Conservation (phyloP, 2,113 vertebrate species). For the Cyphomyrus plagiostoma region DNA sequence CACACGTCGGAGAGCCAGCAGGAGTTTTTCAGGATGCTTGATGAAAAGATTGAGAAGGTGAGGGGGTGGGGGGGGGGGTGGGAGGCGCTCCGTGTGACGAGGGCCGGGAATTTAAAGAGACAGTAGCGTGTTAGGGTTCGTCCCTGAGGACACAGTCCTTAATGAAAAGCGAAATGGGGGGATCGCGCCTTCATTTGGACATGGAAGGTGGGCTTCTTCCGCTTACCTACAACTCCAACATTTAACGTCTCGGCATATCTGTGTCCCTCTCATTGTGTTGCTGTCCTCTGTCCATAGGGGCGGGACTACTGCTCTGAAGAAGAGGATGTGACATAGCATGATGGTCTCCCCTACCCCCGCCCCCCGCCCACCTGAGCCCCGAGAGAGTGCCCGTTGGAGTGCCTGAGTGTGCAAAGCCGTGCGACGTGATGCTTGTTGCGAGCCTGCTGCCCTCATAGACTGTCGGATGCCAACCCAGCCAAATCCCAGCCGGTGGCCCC, state of each 20-base stretch:
- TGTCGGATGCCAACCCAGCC: background rate
- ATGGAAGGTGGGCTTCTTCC: slow-evolving; percentile 7
- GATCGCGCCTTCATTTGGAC: slow-evolving; percentile 7
- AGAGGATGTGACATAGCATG: slow-evolving; percentile 85
- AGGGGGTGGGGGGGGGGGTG: slow-evolving; percentile 33
- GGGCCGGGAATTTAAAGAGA: slow-evolving; percentile 41
- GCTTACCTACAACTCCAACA: background rate
- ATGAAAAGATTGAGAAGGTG: slow-evolving; percentile 99
- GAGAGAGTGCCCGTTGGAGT: slow-evolving; percentile 37
- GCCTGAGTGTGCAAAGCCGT: slow-evolving; percentile 33
- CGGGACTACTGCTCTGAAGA: slow-evolving; percentile 93
- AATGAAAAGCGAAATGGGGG: background rate
- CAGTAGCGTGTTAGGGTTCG: slow-evolving; percentile 6
- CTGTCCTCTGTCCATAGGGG: slow-evolving; percentile 58
- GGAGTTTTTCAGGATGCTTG: slow-evolving; percentile 98
- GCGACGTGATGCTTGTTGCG: background rate
- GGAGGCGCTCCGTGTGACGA: slow-evolving; percentile 19
- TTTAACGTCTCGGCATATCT: background rate
- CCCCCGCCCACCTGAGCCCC: background rate
- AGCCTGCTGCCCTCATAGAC: slow-evolving; percentile 10
- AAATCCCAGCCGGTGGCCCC: background rate
- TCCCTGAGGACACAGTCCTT: background rate
- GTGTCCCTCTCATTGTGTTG: background rate
- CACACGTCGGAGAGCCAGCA: slow-evolving; percentile 99
- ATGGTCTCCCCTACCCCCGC: slow-evolving; percentile 25